Conservation (phyloP, 2,113 vertebrate species). For the Pterophyllum scalare region DNA sequence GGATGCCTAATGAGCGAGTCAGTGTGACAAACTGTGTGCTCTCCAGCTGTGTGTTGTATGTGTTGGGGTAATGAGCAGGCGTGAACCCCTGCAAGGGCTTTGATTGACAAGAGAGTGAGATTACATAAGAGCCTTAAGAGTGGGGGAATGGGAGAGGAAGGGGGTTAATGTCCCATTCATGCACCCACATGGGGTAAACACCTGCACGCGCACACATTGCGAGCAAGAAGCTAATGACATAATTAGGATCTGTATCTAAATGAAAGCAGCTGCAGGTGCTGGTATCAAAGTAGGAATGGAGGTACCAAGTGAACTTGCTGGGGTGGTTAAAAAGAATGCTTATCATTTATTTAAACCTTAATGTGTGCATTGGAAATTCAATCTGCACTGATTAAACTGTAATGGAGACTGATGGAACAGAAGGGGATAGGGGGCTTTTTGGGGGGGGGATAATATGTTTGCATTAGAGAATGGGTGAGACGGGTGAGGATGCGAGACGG, state of each 20-base stretch:
- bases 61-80: conserved; percentile 24
- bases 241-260: conserved; percentile 45
- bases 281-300: not conserved
- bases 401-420: conserved; percentile 41
- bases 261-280: conserved; percentile 3
- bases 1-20: conserved; percentile 32
- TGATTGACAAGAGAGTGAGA: conserved; percentile 40
- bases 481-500: not conserved
- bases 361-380: conserved; percentile 35
- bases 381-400: conserved; percentile 47
- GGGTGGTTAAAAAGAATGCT: conserved; percentile 16
- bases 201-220: not conserved
- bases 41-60: not conserved
- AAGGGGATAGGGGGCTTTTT: not conserved
- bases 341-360: conserved; percentile 53
- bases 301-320: not conserved
- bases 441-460: not conserved
- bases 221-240: conserved; percentile 28
- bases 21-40: not conserved
- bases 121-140: conserved; percentile 11
- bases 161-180: conserved; percentile 25
- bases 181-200: conserved; percentile 1
- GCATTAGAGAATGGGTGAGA: not conserved
- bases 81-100: not conserved
- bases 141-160: not conserved